A percentile compares a stretch with the other conserved stretches of the same genome.
Evolutionary conservation across 2,113 vertebrate species (phyloP).

Genomic region (Phrynocephalus versicolor): DNA sequence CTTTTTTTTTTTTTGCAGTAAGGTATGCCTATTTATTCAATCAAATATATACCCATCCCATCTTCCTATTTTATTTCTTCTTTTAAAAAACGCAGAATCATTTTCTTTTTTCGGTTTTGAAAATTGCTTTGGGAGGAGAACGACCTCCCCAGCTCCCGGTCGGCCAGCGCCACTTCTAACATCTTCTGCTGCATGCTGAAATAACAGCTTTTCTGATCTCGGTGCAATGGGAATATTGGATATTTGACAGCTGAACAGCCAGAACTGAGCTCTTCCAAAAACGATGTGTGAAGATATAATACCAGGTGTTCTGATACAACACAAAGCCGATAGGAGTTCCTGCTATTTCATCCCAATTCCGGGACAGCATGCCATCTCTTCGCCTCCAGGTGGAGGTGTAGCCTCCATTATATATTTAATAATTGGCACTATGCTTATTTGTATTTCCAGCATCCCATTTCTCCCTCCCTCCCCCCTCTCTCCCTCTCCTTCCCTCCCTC

Average conservation of each 20-base stretch:
- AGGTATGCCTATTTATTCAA: neutral
- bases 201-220: neutral
- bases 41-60: neutral
- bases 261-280: neutral
- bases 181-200: neutral
- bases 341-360: too few relatives aligned
- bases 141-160: neutral
- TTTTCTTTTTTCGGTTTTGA: too few relatives aligned
- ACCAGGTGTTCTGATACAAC: neutral
- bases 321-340: neutral
- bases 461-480: too few relatives aligned
- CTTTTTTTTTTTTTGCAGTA: neutral
- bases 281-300: neutral
- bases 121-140: neutral
- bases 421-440: neutral
- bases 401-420: too few relatives aligned
- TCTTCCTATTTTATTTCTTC: neutral
- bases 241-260: neutral
- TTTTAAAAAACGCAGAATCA: neutral
- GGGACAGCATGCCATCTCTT: neutral
- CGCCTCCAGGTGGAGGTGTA: neutral
- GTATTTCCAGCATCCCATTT: neutral
- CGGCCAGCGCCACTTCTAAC: neutral
- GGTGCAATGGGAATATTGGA: neutral
- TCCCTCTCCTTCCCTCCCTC: too few relatives aligned